A percentile compares a stretch with the other conserved stretches of the same genome.
Conservation (phyloP, 2,113 vertebrate species). For the Cyprinodon brontotheroides region DNA sequence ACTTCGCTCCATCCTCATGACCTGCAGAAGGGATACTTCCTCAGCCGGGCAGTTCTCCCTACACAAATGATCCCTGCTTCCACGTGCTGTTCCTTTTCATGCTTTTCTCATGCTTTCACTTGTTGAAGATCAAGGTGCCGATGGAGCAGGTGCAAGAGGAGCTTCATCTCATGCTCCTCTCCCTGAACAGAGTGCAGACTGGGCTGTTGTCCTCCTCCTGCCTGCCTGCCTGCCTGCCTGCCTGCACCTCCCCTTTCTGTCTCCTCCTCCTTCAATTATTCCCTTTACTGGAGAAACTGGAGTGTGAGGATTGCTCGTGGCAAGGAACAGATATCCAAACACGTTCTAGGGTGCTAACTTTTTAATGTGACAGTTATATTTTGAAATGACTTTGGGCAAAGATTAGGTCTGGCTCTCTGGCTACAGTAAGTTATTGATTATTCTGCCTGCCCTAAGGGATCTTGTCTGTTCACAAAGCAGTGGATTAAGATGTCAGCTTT, state of each 20-base stretch:
- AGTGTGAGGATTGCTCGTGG: not conserved
- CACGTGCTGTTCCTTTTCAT: not conserved
- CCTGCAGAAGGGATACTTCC: conserved; percentile 28
- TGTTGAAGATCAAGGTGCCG: conserved; percentile 32
- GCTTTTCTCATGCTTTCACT: conserved; percentile 4
- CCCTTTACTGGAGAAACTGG: not conserved
- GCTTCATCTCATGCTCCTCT: conserved; percentile 5
- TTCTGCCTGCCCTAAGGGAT: conserved; percentile 7
- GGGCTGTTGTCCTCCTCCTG: conserved; percentile 9
- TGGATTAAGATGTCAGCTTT: conserved; percentile 31
- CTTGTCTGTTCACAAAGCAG: conserved; percentile 17
- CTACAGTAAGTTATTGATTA: conserved; percentile 26
- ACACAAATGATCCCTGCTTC: not conserved
- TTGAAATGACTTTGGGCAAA: not conserved
- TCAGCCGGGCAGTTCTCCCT: conserved; percentile 11
- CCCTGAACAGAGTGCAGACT: conserved; percentile 22
- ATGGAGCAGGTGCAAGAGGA: conserved; percentile 4
- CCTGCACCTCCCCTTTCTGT: conserved; percentile 7
- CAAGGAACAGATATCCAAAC: not conserved
- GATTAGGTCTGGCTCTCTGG: conserved; percentile 1
- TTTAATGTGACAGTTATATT: not conserved
- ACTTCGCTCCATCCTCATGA: not conserved
- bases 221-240: not conserved
- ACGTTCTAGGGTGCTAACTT: not conserved
- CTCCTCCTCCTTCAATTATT: not conserved